A percentile compares a stretch with the other conserved stretches of the same genome.
Conservation (phyloP, 2,888 invertebrate species). For the Agonopterix heracliana region DNA sequence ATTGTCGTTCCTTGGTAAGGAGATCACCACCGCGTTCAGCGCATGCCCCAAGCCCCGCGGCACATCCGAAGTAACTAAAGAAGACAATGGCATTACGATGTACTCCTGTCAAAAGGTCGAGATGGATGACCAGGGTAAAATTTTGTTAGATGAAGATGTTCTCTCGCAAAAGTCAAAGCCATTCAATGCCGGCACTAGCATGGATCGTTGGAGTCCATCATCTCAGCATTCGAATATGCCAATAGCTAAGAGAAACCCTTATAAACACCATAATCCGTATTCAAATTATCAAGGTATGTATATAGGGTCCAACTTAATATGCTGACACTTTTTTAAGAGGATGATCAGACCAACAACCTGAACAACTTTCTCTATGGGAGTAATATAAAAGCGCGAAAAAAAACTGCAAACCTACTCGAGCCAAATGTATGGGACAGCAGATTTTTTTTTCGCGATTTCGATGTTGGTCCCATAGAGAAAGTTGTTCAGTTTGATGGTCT, state of each 20-base stretch:
- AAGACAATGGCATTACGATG: conserved; percentile 62
- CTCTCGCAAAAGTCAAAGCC: conserved; percentile 27
- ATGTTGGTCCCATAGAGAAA: too few species aligned
- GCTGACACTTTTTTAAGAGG: too few species aligned
- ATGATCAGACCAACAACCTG: background rate
- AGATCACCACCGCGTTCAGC: conserved; percentile 63
- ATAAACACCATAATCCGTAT: background rate
- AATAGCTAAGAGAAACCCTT: background rate
- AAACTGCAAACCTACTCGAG: too few species aligned
- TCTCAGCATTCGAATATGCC: conserved; percentile 18
- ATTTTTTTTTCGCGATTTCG: too few species aligned
- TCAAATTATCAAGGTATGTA: background rate
- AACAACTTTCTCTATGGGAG: too few species aligned
- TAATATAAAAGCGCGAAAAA: too few species aligned
- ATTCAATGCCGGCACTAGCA: conserved; percentile 19
- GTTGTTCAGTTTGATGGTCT: too few species aligned
- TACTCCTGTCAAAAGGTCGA: conserved; percentile 67
- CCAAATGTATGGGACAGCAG: too few species aligned
- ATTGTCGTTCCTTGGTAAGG: conserved; percentile 68
- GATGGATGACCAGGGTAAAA: conserved; percentile 65
- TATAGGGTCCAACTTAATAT: too few species aligned
- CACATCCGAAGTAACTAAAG: conserved; percentile 47
- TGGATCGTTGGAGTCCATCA: conserved; percentile 32
- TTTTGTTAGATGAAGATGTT: conserved; percentile 58
- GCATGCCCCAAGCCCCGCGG: conserved; percentile 46